Conservation (phyloP, 2,888 invertebrate genomes). For the Carterocephalus palaemon region DNA sequence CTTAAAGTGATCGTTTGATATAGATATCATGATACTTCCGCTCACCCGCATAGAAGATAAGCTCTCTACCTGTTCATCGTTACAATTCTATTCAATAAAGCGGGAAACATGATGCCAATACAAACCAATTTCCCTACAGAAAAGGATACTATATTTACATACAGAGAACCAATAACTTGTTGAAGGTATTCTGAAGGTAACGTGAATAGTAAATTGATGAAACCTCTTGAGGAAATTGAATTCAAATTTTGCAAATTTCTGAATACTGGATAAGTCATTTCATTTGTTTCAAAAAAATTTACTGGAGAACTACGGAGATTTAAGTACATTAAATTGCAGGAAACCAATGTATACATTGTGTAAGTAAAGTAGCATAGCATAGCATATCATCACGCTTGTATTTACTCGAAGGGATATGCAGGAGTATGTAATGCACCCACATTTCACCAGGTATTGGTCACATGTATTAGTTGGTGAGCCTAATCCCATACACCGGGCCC, state of each 20-base stretch:
- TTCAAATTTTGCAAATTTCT: no score
- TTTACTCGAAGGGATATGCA: no score
- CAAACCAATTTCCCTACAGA: slow-evolving; percentile 43
- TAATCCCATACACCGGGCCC: no score
- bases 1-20: no score
- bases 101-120: slow-evolving; percentile 41
- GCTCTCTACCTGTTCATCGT: slow-evolving; percentile 18
- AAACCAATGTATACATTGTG: no score
- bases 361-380: no score
- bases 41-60: slow-evolving; percentile 4
- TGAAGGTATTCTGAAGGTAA: slow-evolving; percentile 13
- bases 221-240: slow-evolving; percentile 6
- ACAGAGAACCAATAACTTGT: slow-evolving; percentile 43
- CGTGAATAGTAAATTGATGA: slow-evolving; percentile 13
- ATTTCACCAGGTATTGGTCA: no score
- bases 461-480: no score
- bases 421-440: no score
- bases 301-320: neutral
- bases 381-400: no score
- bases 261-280: neutral
- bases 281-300: neutral
- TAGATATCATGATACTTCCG: no score
- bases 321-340: neutral
- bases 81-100: slow-evolving; percentile 43
- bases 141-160: slow-evolving; percentile 44